These are phyloP conservation scores for Callipepla squamata DNA, from an alignment of 2,113 vertebrate genomes.

Conservation along the genomic window DNA sequence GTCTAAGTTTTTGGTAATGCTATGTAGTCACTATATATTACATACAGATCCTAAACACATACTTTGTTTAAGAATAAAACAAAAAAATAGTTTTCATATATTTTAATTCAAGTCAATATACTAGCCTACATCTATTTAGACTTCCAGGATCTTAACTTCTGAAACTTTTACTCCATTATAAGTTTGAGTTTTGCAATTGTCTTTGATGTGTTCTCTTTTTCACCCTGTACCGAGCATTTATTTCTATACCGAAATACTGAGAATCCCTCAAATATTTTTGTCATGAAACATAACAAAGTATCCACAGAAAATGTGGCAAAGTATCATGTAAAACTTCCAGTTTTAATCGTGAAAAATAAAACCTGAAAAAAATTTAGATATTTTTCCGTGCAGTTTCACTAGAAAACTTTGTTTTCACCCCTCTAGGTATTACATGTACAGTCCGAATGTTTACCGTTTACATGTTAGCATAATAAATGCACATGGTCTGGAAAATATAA, in stretches of 20 bases:
- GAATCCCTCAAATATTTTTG: neutral
- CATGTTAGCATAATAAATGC: constrained; percentile 68
- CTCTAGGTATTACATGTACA: constrained; percentile 93
- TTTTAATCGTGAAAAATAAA: fast-evolving
- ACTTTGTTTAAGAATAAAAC: neutral
- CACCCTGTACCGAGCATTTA: neutral
- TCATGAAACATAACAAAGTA: neutral
- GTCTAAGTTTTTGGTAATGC: constrained; percentile 91
- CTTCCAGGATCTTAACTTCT: neutral
- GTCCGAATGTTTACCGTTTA: constrained; percentile 79
- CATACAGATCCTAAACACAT: neutral
- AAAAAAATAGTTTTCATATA: neutral
- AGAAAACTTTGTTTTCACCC: neutral
- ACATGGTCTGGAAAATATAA: constrained; percentile 2
- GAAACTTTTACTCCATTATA: neutral
- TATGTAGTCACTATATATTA: neutral
- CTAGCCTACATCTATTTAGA: neutral
- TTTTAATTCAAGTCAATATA: neutral
- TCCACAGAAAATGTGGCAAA: neutral
- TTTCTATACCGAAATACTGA: neutral
- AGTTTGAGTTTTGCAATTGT: neutral
- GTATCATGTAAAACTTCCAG: neutral
- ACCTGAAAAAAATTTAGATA: neutral
- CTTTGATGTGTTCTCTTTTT: neutral
- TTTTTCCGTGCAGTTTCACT: neutral